phyloP scores from a whole-genome alignment of 2,888 invertebrate species.

The Peribatodes rhomboidaria region DNA sequence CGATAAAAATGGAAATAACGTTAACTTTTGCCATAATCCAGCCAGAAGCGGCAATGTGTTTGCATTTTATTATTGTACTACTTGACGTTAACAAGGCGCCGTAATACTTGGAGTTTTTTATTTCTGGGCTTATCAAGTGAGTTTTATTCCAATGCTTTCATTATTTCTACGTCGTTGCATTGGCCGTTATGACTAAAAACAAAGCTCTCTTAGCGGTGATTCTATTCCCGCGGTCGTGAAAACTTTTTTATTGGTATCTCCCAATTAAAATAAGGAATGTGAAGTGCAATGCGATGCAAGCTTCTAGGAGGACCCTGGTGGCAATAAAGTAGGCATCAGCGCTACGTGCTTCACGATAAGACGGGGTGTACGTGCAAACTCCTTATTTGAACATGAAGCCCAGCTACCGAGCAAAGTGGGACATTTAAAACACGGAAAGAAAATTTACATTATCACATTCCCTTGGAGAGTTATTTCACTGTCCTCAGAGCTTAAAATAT shows the following conservation, averaged over 20 bases:
- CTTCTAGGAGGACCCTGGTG: constrained; percentile 59
- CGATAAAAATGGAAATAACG: constrained; percentile 33
- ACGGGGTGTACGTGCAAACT: constrained; percentile 69
- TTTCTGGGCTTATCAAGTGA: constrained; percentile 17
- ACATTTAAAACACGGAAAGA: constrained; percentile 60
- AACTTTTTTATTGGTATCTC: constrained; percentile 51
- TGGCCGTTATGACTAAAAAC: constrained; percentile 5
- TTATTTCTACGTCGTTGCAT: constrained; percentile 20
- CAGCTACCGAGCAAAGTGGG: constrained; percentile 59
- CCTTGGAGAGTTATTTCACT: constrained; percentile 59
- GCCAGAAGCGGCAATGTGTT: constrained; percentile 23
- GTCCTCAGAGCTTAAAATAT: constrained; percentile 52
- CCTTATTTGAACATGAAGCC: constrained; percentile 60
- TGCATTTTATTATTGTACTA: constrained; percentile 15
- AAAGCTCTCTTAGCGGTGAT: constrained; percentile 9
- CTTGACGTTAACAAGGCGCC: constrained; percentile 14
- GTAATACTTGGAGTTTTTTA: constrained; percentile 11
- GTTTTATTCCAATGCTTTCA: constrained; percentile 24
- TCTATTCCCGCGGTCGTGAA: constrained; percentile 31
- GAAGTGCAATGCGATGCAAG: constrained; percentile 65
- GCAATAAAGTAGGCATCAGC: constrained; percentile 79
- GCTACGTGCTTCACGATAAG: constrained; percentile 72
- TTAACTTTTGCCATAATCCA: constrained; percentile 23
- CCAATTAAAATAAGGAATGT: constrained; percentile 60
- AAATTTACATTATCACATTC: constrained; percentile 69